These are phyloP conservation scores for Bolinopsis microptera DNA, from an alignment of 37 sponge, comb jelly and placozoan genomes.

Conservation along the genomic window DNA sequence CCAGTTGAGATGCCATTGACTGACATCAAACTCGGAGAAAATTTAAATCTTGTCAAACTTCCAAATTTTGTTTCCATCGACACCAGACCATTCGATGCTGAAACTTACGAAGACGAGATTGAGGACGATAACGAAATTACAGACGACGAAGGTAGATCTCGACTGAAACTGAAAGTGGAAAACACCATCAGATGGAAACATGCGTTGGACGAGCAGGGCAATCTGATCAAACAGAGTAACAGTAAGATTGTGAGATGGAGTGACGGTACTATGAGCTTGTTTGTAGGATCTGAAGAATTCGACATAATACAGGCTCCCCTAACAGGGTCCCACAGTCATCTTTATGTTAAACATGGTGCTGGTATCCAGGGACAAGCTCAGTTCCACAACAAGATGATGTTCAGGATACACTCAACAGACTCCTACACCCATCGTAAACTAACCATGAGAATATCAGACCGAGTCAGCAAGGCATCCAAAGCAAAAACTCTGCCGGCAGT, in stretches of 20 bases:
- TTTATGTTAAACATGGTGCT: conserved; percentile 89
- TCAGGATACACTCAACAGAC: conserved; percentile 93
- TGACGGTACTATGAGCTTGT: conserved; percentile 89
- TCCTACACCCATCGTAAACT: conserved; percentile 92
- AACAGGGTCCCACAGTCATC: conserved; percentile 78
- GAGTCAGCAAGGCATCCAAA: conserved; percentile 76
- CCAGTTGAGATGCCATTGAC: conserved; percentile 84
- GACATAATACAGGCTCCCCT: conserved; percentile 80
- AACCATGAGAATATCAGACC: conserved; percentile 93
- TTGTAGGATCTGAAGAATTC: conserved; percentile 91
- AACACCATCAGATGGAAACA: conserved; percentile 94
- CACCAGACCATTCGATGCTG: conserved; percentile 87
- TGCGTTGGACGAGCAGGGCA: conserved; percentile 74
- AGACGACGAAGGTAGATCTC: conserved; percentile 92
- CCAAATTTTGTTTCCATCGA: conserved; percentile 92
- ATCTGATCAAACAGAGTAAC: conserved; percentile 86
- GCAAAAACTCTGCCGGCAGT: conserved; percentile 77
- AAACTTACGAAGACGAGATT: conserved; percentile 89
- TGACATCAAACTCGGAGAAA: conserved; percentile 73
- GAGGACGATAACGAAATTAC: conserved; percentile 89
- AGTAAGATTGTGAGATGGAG: conserved; percentile 89
- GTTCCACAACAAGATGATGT: conserved; percentile 77
- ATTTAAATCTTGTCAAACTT: conserved; percentile 87
- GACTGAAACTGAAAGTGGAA: conserved; percentile 95
- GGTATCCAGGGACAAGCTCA: conserved; percentile 93